phyloP scores from a whole-genome alignment of 2,113 vertebrate genomes.

The Galemys pyrenaicus region DNA sequence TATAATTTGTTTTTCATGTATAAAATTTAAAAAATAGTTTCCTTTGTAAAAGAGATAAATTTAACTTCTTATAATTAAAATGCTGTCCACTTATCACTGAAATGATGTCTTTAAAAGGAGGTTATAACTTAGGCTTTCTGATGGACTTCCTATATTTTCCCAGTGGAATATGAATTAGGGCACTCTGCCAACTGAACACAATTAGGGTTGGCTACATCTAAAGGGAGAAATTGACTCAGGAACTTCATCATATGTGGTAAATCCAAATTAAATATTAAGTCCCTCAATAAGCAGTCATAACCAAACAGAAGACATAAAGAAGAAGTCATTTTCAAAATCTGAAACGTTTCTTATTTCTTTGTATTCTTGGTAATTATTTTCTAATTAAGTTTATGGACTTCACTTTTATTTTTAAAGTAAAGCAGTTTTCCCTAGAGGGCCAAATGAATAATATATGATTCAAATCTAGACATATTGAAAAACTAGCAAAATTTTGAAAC shows the following conservation, averaged over 20 bases:
- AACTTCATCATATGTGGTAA: not conserved
- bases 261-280: not conserved
- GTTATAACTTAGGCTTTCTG: not conserved
- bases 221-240: not conserved
- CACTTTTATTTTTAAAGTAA: conserved; percentile 1
- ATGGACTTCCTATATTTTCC: not conserved
- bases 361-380: conserved; percentile 37
- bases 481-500: not conserved
- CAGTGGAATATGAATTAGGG: not conserved
- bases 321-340: not conserved
- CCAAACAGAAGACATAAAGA: not conserved
- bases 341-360: not conserved
- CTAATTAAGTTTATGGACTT: conserved; percentile 26
- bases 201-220: not conserved
- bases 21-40: not conserved
- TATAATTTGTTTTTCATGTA: not conserved
- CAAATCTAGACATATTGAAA: not conserved
- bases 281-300: not conserved
- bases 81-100: not conserved
- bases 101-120: not conserved
- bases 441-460: conserved; percentile 51
- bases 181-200: not conserved
- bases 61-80: conserved; percentile 15
- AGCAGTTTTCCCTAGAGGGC: not conserved
- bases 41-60: not conserved